phyloP scores from a whole-genome alignment of 1,140 invertebrate genomes.

The Leptinotarsa undecemlineata region DNA sequence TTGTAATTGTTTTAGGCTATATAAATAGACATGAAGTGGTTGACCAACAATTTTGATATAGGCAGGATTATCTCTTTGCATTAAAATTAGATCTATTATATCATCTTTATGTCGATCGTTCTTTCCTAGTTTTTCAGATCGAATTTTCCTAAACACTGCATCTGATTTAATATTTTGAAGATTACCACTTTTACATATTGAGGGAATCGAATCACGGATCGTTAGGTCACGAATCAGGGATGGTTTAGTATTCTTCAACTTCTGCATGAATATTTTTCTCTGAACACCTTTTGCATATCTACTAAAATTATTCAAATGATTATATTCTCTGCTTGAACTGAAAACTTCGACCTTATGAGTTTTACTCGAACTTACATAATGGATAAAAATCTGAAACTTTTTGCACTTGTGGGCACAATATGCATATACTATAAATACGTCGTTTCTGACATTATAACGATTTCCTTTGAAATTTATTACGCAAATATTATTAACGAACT shows the following conservation, averaged over 20 bases:
- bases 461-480: slow-evolving; percentile 16
- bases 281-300: slow-evolving; percentile 14
- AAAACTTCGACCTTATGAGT: background rate
- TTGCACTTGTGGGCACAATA: slow-evolving; percentile 19
- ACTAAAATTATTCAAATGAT: background rate
- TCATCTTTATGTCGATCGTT: slow-evolving; percentile 11
- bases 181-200: slow-evolving; percentile 2
- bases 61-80: slow-evolving; percentile 7
- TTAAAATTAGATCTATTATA: background rate
- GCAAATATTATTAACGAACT: slow-evolving; percentile 14
- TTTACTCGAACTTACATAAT: background rate
- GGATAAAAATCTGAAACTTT: slow-evolving; percentile 1
- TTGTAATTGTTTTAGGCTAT: slow-evolving; percentile 9
- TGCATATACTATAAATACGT: background rate
- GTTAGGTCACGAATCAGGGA: background rate
- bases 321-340: slow-evolving; percentile 2
- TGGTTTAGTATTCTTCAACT: slow-evolving; percentile 1
- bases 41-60: slow-evolving; percentile 19
- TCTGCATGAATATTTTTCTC: slow-evolving; percentile 1
- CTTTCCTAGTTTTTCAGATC: slow-evolving; percentile 13
- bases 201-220: background rate
- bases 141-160: slow-evolving; percentile 10
- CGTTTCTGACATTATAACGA: background rate
- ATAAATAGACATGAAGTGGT: slow-evolving; percentile 10
- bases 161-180: slow-evolving; percentile 16